A percentile compares a stretch with the other conserved stretches of the same genome.
These are phyloP conservation scores for Folsomia candida DNA, from an alignment of 2,888 invertebrate species.

Conservation along the genomic window DNA sequence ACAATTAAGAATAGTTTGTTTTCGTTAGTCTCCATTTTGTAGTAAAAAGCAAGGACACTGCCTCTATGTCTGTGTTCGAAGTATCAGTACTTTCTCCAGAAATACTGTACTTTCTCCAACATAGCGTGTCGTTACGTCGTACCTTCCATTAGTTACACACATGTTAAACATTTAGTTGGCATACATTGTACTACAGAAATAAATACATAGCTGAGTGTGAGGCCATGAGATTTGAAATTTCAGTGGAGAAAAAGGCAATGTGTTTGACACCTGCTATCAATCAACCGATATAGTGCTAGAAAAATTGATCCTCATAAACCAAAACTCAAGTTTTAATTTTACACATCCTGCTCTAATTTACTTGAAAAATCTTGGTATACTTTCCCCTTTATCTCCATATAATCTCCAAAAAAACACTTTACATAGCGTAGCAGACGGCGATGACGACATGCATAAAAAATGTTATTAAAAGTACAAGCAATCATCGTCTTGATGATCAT, in stretches of 20 bases:
- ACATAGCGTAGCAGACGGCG: too few species aligned
- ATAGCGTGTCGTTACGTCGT: constrained; percentile 21
- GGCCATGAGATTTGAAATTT: background rate
- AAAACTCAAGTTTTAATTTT: constrained; percentile 21
- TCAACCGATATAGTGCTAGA: constrained; percentile 1
- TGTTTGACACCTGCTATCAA: too few species aligned
- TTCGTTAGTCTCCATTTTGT: constrained; percentile 6
- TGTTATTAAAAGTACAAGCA: constrained; percentile 3
- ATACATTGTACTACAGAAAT: background rate
- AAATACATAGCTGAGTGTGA: background rate
- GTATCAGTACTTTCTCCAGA: background rate
- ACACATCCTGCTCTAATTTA: constrained; percentile 1
- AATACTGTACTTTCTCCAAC: constrained; percentile 3
- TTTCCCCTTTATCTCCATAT: background rate
- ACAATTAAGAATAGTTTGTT: background rate
- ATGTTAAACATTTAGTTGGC: background rate
- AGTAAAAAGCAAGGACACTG: constrained; percentile 15
- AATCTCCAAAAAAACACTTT: too few species aligned
- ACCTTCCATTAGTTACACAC: constrained; percentile 5
- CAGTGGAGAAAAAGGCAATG: background rate
- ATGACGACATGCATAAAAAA: too few species aligned
- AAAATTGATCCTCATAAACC: constrained; percentile 18
- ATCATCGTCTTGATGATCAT: background rate
- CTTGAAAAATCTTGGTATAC: background rate
- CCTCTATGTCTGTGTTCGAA: constrained; percentile 13